These are phyloP conservation scores for Rhegmatorhina hoffmannsi DNA, from an alignment of 2,113 vertebrate genomes.

Conservation along the genomic window DNA sequence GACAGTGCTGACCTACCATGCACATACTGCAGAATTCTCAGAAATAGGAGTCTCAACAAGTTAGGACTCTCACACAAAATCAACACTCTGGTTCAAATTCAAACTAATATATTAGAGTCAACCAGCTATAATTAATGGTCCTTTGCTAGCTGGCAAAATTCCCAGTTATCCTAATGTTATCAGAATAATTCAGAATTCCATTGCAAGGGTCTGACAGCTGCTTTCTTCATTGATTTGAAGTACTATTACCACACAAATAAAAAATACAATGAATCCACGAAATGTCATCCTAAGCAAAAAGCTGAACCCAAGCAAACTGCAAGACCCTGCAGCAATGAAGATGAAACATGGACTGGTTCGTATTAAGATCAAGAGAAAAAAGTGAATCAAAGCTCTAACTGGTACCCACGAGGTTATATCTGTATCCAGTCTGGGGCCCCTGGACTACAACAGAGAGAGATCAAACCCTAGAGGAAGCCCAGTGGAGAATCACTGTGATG, in stretches of 20 bases:
- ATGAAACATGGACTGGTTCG: neutral
- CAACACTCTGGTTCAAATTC: neutral
- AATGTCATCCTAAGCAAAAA: neutral
- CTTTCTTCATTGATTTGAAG: neutral
- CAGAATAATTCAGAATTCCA: neutral
- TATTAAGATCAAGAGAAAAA: neutral
- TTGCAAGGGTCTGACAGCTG: neutral
- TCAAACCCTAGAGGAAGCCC: neutral
- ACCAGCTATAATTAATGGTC: neutral
- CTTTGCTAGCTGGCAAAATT: neutral
- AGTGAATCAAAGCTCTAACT: neutral
- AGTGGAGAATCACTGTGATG: fast-evolving
- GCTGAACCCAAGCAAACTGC: neutral
- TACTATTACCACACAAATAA: neutral
- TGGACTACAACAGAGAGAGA: neutral
- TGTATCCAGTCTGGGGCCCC: neutral
- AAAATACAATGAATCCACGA: neutral
- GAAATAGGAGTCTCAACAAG: neutral
- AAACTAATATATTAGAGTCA: neutral
- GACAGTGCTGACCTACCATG: neutral
- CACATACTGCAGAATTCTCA: neutral
- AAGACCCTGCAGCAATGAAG: neutral
- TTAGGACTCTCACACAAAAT: neutral
- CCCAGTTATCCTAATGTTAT: neutral
- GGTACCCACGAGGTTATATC: neutral